Evolutionary conservation across 2,888 invertebrate genomes (phyloP).

Genomic region (Orthosia gothica): DNA sequence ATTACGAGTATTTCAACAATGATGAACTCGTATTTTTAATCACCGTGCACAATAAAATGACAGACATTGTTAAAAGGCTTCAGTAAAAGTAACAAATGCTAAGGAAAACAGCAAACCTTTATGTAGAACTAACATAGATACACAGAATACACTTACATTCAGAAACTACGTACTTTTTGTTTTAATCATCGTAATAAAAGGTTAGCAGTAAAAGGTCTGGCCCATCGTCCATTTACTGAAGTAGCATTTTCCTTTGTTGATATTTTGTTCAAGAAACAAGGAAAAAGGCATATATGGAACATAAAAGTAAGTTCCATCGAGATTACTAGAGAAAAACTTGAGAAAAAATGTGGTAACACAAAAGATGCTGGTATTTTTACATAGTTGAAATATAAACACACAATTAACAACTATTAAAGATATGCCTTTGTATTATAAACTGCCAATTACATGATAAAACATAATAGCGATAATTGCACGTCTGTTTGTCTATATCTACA

Average conservation of each 20-base stretch:
- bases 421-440: no score
- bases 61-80: background rate
- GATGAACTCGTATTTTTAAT: background rate
- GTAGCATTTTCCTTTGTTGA: constrained; percentile 59
- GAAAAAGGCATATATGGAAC: constrained; percentile 41
- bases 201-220: constrained; percentile 61
- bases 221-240: constrained; percentile 62
- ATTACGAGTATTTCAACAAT: background rate
- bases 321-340: constrained; percentile 36
- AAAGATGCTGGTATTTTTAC: constrained; percentile 12
- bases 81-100: background rate
- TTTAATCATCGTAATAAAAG: constrained; percentile 67
- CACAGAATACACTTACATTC: constrained; percentile 40
- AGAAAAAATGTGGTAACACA: constrained; percentile 13
- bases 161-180: constrained; percentile 60
- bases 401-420: background rate
- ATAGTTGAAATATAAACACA: background rate
- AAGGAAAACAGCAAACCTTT: constrained; percentile 20
- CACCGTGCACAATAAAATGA: background rate
- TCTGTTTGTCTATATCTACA: background rate
- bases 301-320: constrained; percentile 56
- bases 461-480: background rate
- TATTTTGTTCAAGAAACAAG: constrained; percentile 58
- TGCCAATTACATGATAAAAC: background rate
- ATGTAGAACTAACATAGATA: constrained; percentile 15